Conservation (phyloP, 2,888 invertebrate genomes). For the Drosophila multiciliata region DNA sequence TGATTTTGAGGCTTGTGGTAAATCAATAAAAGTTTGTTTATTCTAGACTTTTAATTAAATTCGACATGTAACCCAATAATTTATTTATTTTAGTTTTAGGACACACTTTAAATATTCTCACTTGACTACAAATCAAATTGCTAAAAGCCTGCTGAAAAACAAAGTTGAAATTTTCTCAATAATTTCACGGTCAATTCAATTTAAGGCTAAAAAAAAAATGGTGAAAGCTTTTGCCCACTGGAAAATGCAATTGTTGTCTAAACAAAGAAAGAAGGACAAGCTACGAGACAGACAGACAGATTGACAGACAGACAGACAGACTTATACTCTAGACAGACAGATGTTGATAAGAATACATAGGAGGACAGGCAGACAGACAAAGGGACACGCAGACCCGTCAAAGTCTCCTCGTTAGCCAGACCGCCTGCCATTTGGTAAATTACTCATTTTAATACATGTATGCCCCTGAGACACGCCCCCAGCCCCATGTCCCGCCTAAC, state of each 20-base stretch:
- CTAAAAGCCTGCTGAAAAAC: neutral
- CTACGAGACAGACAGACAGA: conserved; percentile 12
- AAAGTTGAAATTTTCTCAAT: neutral
- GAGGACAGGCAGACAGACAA: conserved; percentile 13
- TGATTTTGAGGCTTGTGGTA: neutral
- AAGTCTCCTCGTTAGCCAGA: conserved; percentile 52
- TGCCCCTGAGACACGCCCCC: conserved; percentile 29
- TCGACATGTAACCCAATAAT: neutral
- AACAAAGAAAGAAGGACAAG: conserved; percentile 26
- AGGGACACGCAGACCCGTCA: conserved; percentile 35
- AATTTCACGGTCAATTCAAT: conserved; percentile 10
- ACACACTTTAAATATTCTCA: neutral
- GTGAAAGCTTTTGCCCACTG: conserved; percentile 18
- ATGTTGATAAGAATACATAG: neutral
- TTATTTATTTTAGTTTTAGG: neutral
- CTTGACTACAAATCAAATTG: neutral
- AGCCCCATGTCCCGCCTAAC: no score
- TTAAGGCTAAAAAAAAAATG: neutral
- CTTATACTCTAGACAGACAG: neutral
- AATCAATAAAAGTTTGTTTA: neutral
- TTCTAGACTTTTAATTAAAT: neutral
- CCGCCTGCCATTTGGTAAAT: conserved; percentile 53
- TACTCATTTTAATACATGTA: conserved; percentile 49
- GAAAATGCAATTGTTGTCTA: conserved; percentile 51
- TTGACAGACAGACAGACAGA: conserved; percentile 12